Evolutionary conservation across 1,140 invertebrate species (phyloP), one percentile per base, ranked within the genome.

Genomic region (Lysiphlebus fabarum): DNA sequence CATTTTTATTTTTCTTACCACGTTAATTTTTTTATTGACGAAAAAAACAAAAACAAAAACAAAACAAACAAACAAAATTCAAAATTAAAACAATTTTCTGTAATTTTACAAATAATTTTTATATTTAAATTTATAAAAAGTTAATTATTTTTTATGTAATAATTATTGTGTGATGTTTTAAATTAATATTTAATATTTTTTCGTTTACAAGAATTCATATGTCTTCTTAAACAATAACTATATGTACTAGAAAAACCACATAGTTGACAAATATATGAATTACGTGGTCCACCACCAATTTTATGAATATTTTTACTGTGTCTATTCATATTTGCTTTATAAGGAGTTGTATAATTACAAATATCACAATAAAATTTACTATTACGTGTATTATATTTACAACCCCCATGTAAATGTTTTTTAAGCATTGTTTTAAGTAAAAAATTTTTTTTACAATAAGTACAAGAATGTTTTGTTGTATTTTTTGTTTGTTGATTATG

Each of bases 331-430:
- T 73, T 71, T 67, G 74, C 74, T 7, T 75, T 76, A 61, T 77
- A 72, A 14, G 80, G 74, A 9, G 71, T 79, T 53, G 76, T 76
- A 44, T 78, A 77, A 4, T 71, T 64, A 57, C 83, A 84, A 5
- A 75, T 59, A 5, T 76, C 69, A 61, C 82, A 84, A 0, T 67
- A 59, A 45, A 78, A 74, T 38, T 72, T 74, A 0, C 80, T 67
- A 56, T 82, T 78, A 59, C n/a, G n/a, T n/a, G 77, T 78, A 6
- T 79, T 79, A 49, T 76, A 72, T 5, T 79, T 79, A 64, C 82
- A 84, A 48, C 81, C 76, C 26, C 81, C 77, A 45, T 73, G 70
- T 58, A 80, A 64, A 61, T 83, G 82, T 7, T 80, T 72, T 37
- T 74, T 73, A 0, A 82, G 68, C 38, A 73, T 73, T 36, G 71